Conservation (phyloP, 2,113 vertebrate genomes). For the Todiramphus chloris region DNA sequence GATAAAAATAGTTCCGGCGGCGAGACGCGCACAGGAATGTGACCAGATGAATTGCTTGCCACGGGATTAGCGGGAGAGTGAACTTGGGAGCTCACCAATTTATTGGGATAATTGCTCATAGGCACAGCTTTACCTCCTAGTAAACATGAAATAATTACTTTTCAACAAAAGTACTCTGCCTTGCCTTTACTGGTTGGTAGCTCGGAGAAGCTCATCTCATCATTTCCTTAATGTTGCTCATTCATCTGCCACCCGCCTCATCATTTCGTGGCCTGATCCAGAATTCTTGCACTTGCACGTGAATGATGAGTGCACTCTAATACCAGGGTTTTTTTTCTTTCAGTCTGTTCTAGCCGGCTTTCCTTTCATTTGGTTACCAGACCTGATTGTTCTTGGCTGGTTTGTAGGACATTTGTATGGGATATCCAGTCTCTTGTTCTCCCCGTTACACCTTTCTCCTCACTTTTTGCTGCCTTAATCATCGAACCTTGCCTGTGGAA, state of each 20-base stretch:
- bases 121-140: not conserved
- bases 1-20: slow-evolving; percentile 3
- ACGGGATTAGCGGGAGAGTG: not conserved
- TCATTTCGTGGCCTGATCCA: not conserved
- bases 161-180: not conserved
- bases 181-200: not conserved
- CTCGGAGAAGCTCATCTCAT: not conserved
- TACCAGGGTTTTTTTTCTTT: not conserved
- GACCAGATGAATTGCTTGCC: not conserved
- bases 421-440: not conserved
- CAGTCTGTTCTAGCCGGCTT: not conserved
- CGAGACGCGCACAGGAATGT: not conserved
- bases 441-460: not conserved
- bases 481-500: not conserved
- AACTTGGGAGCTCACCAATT: not conserved
- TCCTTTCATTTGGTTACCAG: not conserved
- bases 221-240: not conserved
- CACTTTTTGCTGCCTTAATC: not conserved
- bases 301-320: not conserved
- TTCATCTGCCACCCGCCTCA: not conserved
- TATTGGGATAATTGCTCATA: not conserved
- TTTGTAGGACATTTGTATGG: not conserved
- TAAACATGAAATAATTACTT: slow-evolving; percentile 5
- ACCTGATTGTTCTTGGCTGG: not conserved
- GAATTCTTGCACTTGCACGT: not conserved